Percentiles rank a stretch among this genome's conserved stretches.
Conservation (phyloP, 2,797 vertebrate species). For the Gorsachius magnificus region DNA sequence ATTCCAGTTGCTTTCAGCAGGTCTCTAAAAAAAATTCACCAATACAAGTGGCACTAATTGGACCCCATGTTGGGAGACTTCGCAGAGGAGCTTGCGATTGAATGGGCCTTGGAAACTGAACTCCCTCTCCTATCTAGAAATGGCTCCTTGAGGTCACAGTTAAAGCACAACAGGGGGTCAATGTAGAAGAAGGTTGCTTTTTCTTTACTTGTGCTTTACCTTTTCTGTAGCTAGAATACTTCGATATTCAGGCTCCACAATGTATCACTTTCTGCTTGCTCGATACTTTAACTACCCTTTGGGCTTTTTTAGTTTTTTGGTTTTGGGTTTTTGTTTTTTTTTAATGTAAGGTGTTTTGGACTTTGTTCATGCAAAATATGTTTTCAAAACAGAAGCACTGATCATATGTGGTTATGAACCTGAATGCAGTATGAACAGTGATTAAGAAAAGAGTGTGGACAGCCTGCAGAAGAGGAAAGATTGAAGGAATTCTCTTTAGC, state of each 20-base stretch:
- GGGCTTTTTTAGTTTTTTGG: background rate
- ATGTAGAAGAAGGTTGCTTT: background rate
- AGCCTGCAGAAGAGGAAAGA: background rate
- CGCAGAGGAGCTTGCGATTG: background rate
- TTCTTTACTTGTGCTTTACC: background rate
- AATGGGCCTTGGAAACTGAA: background rate
- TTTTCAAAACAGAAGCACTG: background rate
- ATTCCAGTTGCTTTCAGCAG: slow-evolving; percentile 18
- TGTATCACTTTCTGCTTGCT: background rate
- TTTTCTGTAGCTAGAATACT: background rate
- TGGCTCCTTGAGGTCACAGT: background rate
- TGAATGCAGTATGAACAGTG: background rate
- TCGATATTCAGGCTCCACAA: background rate
- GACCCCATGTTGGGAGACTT: slow-evolving; percentile 20
- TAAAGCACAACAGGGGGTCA: background rate
- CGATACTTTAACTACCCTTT: background rate
- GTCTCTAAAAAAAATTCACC: slow-evolving; percentile 23
- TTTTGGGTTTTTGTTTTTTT: background rate
- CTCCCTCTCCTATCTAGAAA: background rate
- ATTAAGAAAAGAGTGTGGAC: background rate
- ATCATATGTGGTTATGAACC: background rate
- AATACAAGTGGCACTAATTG: slow-evolving; percentile 29
- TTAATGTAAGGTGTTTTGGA: background rate
- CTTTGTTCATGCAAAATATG: background rate
- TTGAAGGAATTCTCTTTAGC: background rate